These are phyloP conservation scores for Eubasilissa regina DNA, from an alignment of 1,140 invertebrate species.

Conservation along the genomic window DNA sequence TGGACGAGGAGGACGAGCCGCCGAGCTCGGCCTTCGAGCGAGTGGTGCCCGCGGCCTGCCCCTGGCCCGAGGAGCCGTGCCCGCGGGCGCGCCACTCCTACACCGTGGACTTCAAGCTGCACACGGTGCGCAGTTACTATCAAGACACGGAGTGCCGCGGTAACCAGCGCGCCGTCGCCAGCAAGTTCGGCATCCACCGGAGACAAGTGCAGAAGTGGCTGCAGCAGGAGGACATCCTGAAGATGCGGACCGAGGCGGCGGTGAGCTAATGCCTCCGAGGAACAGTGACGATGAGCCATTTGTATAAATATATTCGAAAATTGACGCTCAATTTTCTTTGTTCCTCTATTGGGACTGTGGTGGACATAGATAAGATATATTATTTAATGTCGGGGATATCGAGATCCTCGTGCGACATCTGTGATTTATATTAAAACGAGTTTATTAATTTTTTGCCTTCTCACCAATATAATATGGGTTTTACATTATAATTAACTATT, in stretches of 20 bases:
- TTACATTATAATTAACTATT: slow-evolving; percentile 26
- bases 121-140: slow-evolving; percentile 66
- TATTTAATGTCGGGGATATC: slow-evolving; percentile 41
- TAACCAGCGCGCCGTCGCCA: slow-evolving; percentile 87
- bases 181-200: slow-evolving; percentile 89
- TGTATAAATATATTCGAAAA: slow-evolving; percentile 16
- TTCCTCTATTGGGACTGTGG: slow-evolving; percentile 1
- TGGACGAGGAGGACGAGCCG: slow-evolving; percentile 72
- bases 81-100: slow-evolving; percentile 61
- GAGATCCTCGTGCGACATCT: slow-evolving; percentile 44
- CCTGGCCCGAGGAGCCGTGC: slow-evolving; percentile 53
- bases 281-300: neutral
- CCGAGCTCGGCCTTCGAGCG: slow-evolving; percentile 58
- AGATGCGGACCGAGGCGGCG: slow-evolving; percentile 70
- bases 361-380: slow-evolving; percentile 15
- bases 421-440: slow-evolving; percentile 54
- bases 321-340: slow-evolving; percentile 15
- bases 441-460: slow-evolving; percentile 33
- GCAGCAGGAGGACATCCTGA: slow-evolving; percentile 82
- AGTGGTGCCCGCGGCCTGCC: slow-evolving; percentile 27
- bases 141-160: slow-evolving; percentile 85
- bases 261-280: slow-evolving; percentile 13
- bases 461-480: slow-evolving; percentile 16
- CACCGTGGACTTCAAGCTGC: slow-evolving; percentile 68
- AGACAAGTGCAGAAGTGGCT: slow-evolving; percentile 92